Conservation (phyloP, 2,113 vertebrate species). For the Maccullochella peelii region DNA sequence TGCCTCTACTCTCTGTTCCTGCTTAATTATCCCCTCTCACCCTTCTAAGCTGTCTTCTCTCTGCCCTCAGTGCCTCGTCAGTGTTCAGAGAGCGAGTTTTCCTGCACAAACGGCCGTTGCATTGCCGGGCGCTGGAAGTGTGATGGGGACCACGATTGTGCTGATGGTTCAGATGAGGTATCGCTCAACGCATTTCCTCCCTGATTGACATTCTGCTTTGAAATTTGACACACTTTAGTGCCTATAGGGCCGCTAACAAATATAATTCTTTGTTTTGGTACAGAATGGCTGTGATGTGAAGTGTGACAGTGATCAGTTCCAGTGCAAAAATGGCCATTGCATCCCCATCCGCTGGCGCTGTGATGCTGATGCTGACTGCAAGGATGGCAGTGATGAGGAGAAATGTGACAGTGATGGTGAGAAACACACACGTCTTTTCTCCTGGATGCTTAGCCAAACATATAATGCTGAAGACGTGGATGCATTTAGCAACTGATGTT, state of each 20-base stretch:
- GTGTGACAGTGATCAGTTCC: slow-evolving; percentile 96
- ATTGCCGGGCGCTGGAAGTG: slow-evolving; percentile 98
- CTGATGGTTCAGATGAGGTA: slow-evolving; percentile 95
- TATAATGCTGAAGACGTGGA: neutral
- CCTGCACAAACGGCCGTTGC: slow-evolving; percentile 96
- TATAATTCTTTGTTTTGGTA: neutral
- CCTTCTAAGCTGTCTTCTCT: slow-evolving; percentile 35
- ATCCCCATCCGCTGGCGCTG: slow-evolving; percentile 97
- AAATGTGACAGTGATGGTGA: slow-evolving; percentile 91
- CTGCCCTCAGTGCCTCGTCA: slow-evolving; percentile 88
- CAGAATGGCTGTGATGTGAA: slow-evolving; percentile 94
- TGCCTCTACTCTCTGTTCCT: slow-evolving; percentile 11
- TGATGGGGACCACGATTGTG: slow-evolving; percentile 96
- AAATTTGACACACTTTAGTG: neutral
- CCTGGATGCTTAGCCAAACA: neutral
- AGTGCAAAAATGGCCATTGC: slow-evolving; percentile 95
- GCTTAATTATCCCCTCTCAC: neutral
- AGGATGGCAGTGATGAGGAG: slow-evolving; percentile 95
- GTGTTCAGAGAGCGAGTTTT: slow-evolving; percentile 97
- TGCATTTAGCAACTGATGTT: neutral
- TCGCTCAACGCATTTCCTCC: neutral
- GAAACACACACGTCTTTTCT: neutral
- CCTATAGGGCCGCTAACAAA: neutral
- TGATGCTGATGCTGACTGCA: slow-evolving; percentile 92
- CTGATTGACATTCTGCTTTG: neutral